phyloP scores from a whole-genome alignment of 2,113 vertebrate genomes.

The Potamarius usumacintae region DNA sequence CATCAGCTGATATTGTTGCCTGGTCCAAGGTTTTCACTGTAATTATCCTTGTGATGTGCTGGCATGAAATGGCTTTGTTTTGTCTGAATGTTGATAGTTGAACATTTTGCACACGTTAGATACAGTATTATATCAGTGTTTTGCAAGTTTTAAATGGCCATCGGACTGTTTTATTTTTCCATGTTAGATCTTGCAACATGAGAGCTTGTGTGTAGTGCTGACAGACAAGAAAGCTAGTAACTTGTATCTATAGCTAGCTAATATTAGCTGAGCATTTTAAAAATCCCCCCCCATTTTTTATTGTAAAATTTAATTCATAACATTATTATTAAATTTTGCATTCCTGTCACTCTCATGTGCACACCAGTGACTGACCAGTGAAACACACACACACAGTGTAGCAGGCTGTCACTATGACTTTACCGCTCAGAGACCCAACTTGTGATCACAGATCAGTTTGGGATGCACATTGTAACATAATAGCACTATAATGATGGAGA shows the following conservation, averaged over 20 bases:
- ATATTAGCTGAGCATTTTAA: not conserved
- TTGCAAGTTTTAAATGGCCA: not conserved
- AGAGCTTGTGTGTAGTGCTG: not conserved
- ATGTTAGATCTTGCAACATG: not conserved
- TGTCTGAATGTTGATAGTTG: not conserved
- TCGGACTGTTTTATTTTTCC: not conserved
- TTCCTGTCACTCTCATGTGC: too few relatives aligned
- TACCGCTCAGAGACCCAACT: not conserved
- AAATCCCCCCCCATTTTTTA: not conserved
- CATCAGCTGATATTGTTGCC: not conserved
- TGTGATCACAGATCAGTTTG: not conserved
- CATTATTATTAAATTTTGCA: too few relatives aligned
- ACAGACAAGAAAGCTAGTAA: not conserved
- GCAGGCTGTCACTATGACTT: not conserved
- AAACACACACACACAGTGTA: not conserved
- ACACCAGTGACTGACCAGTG: not conserved
- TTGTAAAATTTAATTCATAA: not conserved
- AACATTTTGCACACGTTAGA: not conserved
- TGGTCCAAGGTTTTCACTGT: not conserved
- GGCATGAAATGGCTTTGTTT: not conserved
- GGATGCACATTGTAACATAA: not conserved
- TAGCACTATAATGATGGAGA: not conserved
- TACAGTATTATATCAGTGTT: not conserved
- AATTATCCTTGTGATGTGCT: not conserved
- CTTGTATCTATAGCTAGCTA: not conserved